A percentile compares a stretch with the other conserved stretches of the same genome.
Conservation (phyloP, 2,888 invertebrate species). For the Ptilodon capucinus region DNA sequence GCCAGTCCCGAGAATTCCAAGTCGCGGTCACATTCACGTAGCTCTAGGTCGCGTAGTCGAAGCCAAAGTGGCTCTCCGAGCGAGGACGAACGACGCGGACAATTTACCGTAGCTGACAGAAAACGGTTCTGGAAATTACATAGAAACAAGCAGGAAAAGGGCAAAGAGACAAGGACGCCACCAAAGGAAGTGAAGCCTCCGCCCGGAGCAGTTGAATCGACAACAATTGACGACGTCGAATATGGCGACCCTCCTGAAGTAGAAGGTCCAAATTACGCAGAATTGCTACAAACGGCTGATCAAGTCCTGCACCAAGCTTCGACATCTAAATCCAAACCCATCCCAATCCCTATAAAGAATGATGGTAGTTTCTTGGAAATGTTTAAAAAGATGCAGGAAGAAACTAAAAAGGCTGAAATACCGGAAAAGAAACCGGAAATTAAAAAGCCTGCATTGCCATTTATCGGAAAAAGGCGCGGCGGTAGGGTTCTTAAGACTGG, state of each 20-base stretch:
- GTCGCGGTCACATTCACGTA: slow-evolving; percentile 50
- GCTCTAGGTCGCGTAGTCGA: slow-evolving; percentile 50
- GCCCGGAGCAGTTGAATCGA: slow-evolving; percentile 64
- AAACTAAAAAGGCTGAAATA: slow-evolving; percentile 74
- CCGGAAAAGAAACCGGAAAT: slow-evolving; percentile 62
- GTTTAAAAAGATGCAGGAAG: slow-evolving; percentile 94
- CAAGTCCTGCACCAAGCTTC: slow-evolving; percentile 53
- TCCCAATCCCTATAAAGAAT: slow-evolving; percentile 89
- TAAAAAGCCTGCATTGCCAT: slow-evolving; percentile 71
- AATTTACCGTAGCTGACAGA: slow-evolving; percentile 74
- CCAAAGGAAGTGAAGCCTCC: slow-evolving; percentile 68
- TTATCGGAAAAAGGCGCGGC: slow-evolving; percentile 91
- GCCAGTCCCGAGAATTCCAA: slow-evolving; percentile 34
- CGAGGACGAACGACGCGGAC: slow-evolving; percentile 70
- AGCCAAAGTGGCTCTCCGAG: slow-evolving; percentile 52
- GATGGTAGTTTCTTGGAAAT: slow-evolving; percentile 96
- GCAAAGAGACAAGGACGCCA: slow-evolving; percentile 50
- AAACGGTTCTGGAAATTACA: slow-evolving; percentile 75
- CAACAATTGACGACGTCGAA: slow-evolving; percentile 60
- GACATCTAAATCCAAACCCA: slow-evolving; percentile 74
- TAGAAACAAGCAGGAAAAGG: slow-evolving; percentile 54
- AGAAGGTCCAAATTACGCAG: slow-evolving; percentile 74
- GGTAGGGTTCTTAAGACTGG: slow-evolving; percentile 95
- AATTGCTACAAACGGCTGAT: slow-evolving; percentile 52
- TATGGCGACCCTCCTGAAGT: slow-evolving; percentile 75